Conservation (phyloP, 2,797 vertebrate genomes). For the Pseudochirops corinnae region DNA sequence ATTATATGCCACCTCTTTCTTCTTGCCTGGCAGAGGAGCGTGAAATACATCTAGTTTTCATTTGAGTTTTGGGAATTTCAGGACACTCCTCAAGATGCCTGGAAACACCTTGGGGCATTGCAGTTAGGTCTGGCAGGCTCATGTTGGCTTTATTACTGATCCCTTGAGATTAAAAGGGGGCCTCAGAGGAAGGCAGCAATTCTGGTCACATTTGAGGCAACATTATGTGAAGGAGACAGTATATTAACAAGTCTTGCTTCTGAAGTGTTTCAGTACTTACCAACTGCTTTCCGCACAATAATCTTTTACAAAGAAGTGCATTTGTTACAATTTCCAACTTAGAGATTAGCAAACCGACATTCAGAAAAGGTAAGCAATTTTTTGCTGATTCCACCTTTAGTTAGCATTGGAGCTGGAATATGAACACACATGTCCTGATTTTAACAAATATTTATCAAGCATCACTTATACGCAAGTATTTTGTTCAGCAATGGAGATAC, state of each 20-base stretch:
- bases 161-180: background rate
- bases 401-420: background rate
- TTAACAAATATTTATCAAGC: background rate
- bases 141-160: background rate
- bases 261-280: background rate
- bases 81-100: background rate
- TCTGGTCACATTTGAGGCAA: background rate
- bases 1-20: background rate
- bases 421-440: background rate
- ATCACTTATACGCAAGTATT: background rate
- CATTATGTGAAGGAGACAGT: background rate
- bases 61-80: background rate
- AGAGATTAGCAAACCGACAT: background rate
- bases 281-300: background rate
- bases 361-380: background rate
- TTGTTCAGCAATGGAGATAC: background rate
- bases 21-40: background rate
- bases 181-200: background rate
- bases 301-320: background rate
- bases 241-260: background rate
- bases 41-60: background rate
- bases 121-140: background rate
- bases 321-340: background rate
- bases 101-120: background rate
- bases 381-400: background rate